Percentiles rank a stretch among this genome's conserved stretches.
Conservation (phyloP, 2,797 vertebrate species). For the Gymnoscopelus microlampas region DNA sequence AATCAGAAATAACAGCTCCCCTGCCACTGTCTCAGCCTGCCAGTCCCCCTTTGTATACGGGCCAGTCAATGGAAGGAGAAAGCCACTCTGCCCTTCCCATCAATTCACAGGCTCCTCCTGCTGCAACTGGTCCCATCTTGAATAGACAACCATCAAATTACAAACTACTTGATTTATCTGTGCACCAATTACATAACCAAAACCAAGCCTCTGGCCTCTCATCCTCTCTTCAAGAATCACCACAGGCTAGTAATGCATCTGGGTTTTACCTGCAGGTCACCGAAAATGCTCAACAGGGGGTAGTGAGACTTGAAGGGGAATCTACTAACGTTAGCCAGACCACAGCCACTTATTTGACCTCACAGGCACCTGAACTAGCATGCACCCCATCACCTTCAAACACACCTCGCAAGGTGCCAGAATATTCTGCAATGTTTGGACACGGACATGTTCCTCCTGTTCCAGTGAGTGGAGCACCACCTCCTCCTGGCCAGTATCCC, state of each 20-base stretch:
- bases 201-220: constrained; percentile 64
- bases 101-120: constrained; percentile 65
- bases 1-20: constrained; percentile 19
- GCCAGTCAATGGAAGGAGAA: constrained; percentile 62
- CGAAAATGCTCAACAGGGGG: constrained; percentile 84
- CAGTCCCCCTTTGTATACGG: constrained; percentile 66
- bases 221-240: constrained; percentile 70
- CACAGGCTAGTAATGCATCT: constrained; percentile 77
- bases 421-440: constrained; percentile 49
- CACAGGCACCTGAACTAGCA: constrained; percentile 48
- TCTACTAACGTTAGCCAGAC: constrained; percentile 42
- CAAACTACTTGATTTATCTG: constrained; percentile 88
- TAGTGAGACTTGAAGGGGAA: constrained; percentile 59
- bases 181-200: constrained; percentile 80
- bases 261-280: constrained; percentile 95
- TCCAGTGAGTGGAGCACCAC: constrained; percentile 47
- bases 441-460: constrained; percentile 36
- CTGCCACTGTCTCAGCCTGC: constrained; percentile 65
- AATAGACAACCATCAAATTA: constrained; percentile 79
- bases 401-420: constrained; percentile 50
- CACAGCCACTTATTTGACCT: constrained; percentile 36
- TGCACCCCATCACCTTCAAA: constrained; percentile 36
- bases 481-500: constrained; percentile 50
- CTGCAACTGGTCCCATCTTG: constrained; percentile 55
- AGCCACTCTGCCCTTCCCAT: constrained; percentile 55